These are phyloP conservation scores for Ochotona princeps DNA, from an alignment of 2,113 vertebrate species.

Conservation along the genomic window DNA sequence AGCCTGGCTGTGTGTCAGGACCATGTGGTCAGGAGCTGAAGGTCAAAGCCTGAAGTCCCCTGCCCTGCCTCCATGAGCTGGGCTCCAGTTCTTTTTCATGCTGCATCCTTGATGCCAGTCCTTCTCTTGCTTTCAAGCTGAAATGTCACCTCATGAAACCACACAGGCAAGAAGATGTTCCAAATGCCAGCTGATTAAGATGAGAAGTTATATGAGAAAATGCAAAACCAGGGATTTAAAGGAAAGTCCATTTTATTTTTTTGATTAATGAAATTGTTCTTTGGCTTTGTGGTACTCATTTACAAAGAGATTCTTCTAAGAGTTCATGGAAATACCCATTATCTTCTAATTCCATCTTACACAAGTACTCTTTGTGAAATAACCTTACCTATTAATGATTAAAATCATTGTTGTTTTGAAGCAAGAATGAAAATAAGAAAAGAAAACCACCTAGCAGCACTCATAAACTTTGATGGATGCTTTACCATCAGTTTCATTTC, in stretches of 20 bases:
- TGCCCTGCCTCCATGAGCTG: not conserved
- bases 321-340: too few species aligned
- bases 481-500: not conserved
- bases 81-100: too few species aligned
- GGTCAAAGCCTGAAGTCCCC: not conserved
- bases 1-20: not conserved
- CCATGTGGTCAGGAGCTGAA: not conserved
- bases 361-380: too few species aligned
- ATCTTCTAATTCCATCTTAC: too few species aligned
- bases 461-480: not conserved
- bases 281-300: not conserved
- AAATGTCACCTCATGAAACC: not conserved
- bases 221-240: not conserved
- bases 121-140: not conserved
- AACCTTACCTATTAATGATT: too few species aligned
- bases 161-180: not conserved
- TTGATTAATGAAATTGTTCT: not conserved
- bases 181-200: not conserved
- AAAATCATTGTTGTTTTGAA: not conserved
- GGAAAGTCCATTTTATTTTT: not conserved
- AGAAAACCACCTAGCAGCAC: not conserved
- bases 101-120: not conserved
- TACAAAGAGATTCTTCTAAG: not conserved
- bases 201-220: fast-evolving
- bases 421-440: not conserved